Base-by-base conservation (phyloP, 1,140 invertebrate genomes). In the Euwallacea fornicatus region DNA sequence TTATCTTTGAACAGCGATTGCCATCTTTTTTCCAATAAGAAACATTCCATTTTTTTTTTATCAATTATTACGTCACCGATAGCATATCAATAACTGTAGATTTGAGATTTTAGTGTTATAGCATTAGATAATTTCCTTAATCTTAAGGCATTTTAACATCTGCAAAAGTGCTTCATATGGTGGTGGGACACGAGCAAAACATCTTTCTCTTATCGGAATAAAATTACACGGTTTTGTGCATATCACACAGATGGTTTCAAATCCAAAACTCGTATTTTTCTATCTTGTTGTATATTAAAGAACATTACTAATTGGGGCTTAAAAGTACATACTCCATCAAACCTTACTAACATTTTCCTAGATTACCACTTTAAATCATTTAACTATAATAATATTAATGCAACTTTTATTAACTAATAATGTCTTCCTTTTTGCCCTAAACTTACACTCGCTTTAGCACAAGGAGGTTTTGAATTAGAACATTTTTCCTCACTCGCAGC, bases 11-110 rank as follows among this genome's bases (percentile, higher is more conserved):
- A 50, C 46, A 50, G 13, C 46, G 9, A 50, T 50, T 6, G 0
- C 46, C 9, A 50, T 11, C 21, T 10, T 10, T 42, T 61, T 42
- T 61, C 42, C 11, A 61, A 43, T 33, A 33, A 41, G 41, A 10
- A 42, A 61, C 16, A 41, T 42, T 61, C 16, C 21, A 58, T 11
- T 58, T 9, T 11, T 58, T 9, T 58, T 58, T 61, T 42, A 11
- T 42, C 9, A 41, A 61, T 64, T 64, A 33, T 64, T 61, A 43
- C 75, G 74, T 78, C 75, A 77, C 73, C 46, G 70, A 77, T 78
- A 79, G 78, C 78, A 79, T 79, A 79, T 79, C 78, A 77, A 66
- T 76, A 76, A 63, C 60, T 46, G 75, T 76, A 77, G 73, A 74
- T 71, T 72, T 61, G 66, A 67, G 21, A 71, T n/a, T 50, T 71